phyloP scores from a whole-genome alignment of 2,113 vertebrate genomes.

The Oostethus manadensis region DNA sequence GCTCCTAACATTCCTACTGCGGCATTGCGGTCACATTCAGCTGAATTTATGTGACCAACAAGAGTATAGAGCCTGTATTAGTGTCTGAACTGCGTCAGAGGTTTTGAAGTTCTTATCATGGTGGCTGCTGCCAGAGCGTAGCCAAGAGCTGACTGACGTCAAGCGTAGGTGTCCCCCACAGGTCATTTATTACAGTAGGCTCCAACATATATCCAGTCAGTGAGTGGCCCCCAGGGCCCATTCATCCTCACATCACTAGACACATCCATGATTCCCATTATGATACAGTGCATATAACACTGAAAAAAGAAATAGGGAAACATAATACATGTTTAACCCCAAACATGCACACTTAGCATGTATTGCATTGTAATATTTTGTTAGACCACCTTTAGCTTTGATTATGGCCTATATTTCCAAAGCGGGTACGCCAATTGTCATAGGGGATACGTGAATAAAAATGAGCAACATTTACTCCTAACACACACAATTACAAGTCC shows the following conservation, averaged over 20 bases:
- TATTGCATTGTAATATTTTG: not conserved
- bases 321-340: constrained; percentile 4
- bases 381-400: not conserved
- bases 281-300: constrained; percentile 49
- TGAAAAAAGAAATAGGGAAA: constrained; percentile 1
- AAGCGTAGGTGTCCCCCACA: constrained; percentile 8
- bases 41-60: constrained; percentile 41
- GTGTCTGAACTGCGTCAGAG: constrained; percentile 31
- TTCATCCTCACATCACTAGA: constrained; percentile 58
- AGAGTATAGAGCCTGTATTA: constrained; percentile 11
- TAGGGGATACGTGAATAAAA: too few species aligned
- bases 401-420: too few species aligned
- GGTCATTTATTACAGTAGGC: constrained; percentile 63
- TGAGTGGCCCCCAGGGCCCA: constrained; percentile 35
- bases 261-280: constrained; percentile 54
- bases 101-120: constrained; percentile 48
- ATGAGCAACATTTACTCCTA: too few species aligned
- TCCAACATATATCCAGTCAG: constrained; percentile 45
- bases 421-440: too few species aligned
- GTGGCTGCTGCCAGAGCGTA: constrained; percentile 3
- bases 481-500: too few species aligned
- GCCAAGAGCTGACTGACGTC: constrained; percentile 26
- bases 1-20: not conserved
- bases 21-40: constrained; percentile 6
- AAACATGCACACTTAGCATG: not conserved